phyloP scores from a whole-genome alignment of 2,797 vertebrate species.

The Telmatherina bonti region DNA sequence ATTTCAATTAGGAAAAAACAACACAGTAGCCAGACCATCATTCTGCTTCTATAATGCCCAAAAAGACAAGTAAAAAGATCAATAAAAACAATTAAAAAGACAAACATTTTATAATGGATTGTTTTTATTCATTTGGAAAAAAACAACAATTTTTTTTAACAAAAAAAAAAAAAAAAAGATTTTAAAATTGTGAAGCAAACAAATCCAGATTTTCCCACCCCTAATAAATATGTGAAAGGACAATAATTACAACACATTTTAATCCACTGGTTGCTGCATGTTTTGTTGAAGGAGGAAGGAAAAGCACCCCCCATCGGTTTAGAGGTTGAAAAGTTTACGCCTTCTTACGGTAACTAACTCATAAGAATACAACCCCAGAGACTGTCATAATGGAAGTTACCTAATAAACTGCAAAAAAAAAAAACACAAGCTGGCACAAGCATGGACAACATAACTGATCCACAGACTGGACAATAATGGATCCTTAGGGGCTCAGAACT shows the following conservation, averaged over 20 bases:
- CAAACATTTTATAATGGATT: no score
- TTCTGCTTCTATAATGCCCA: no score
- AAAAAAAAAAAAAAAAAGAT: no score
- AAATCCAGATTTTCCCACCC: no score
- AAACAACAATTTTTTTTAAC: no score
- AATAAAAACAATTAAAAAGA: no score
- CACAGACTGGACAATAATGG: conserved; percentile 46
- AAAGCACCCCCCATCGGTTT: conserved; percentile 2
- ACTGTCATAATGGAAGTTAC: conserved; percentile 35
- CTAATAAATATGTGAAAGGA: no score
- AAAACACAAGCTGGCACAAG: conserved; percentile 57
- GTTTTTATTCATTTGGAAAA: no score
- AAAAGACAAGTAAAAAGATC: no score
- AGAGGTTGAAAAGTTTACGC: conserved; percentile 26
- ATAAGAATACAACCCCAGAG: conserved; percentile 29
- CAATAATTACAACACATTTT: not conserved
- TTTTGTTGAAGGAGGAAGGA: not conserved
- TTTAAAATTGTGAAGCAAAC: no score
- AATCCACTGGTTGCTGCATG: conserved; percentile 1
- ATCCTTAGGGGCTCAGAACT: conserved; percentile 46
- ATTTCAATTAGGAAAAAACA: no score
- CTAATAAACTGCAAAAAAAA: conserved; percentile 59
- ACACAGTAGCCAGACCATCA: no score
- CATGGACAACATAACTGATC: conserved; percentile 57
- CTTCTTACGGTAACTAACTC: conserved; percentile 38